Conservation (phyloP, 2,113 vertebrate species). For the Coptodon bakossiorum region DNA sequence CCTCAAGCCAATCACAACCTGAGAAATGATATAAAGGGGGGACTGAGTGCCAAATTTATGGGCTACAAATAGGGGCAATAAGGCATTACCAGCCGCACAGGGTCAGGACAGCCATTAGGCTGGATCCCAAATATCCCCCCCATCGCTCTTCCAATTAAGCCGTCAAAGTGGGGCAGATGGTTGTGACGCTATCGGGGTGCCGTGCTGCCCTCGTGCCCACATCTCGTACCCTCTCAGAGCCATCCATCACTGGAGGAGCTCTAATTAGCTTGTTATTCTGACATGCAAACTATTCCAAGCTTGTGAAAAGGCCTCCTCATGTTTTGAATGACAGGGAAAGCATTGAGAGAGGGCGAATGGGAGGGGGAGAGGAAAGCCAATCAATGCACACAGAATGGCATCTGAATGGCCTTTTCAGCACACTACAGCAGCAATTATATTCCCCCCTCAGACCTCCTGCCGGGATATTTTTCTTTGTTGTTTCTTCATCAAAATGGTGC, state of each 20-base stretch:
- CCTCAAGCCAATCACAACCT: conserved; percentile 6
- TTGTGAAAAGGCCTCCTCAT: conserved; percentile 68
- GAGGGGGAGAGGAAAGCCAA: conserved; percentile 54
- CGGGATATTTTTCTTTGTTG: conserved; percentile 57
- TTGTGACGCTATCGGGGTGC: conserved; percentile 39
- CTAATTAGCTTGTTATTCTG: conserved; percentile 78
- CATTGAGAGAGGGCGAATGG: conserved; percentile 57
- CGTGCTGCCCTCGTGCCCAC: conserved; percentile 48
- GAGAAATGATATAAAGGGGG: not conserved
- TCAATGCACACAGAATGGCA: conserved; percentile 67
- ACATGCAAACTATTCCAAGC: conserved; percentile 71
- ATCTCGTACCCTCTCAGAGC: conserved; percentile 24
- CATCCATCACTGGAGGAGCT: conserved; percentile 63
- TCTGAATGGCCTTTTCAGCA: conserved; percentile 75
- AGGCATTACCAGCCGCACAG: conserved; percentile 12
- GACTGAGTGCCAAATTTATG: not conserved
- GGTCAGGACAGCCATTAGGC: conserved; percentile 54
- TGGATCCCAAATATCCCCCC: conserved; percentile 38
- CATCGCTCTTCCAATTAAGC: conserved; percentile 60
- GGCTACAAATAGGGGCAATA: conserved; percentile 26
- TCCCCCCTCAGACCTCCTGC: conserved; percentile 61
- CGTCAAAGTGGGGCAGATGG: conserved; percentile 58
- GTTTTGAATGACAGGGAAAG: conserved; percentile 68
- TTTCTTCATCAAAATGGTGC: conserved; percentile 52
- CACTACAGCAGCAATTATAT: conserved; percentile 70